Percentiles rank a stretch among this genome's conserved stretches.
Conservation (phyloP, 2,888 invertebrate genomes). For the Metalampra italica region DNA sequence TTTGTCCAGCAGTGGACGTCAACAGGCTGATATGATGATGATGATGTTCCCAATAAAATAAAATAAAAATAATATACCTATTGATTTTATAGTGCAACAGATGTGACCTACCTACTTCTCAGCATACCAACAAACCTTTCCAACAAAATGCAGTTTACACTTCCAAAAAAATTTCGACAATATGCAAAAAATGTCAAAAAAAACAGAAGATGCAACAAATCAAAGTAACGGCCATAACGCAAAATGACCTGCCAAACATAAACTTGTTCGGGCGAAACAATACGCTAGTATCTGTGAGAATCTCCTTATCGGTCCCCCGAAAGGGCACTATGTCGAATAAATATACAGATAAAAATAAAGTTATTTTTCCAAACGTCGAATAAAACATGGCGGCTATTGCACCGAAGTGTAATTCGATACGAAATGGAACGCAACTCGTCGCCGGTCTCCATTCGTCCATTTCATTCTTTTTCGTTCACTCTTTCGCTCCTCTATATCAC, state of each 20-base stretch:
- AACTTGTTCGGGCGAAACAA: conserved; percentile 37
- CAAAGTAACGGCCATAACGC: conserved; percentile 26
- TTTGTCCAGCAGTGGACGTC: too few relatives aligned
- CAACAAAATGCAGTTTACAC: neutral
- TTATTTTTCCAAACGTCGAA: conserved; percentile 68
- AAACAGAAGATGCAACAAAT: conserved; percentile 20
- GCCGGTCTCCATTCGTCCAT: too few relatives aligned
- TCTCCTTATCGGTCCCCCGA: conserved; percentile 53
- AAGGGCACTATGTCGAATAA: conserved; percentile 53
- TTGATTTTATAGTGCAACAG: too few relatives aligned
- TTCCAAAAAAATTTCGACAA: neutral
- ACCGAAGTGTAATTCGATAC: conserved; percentile 28
- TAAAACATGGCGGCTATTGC: conserved; percentile 36
- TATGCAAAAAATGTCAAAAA: neutral
- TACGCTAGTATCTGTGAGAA: conserved; percentile 42
- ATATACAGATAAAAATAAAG: conserved; percentile 70
- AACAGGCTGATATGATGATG: too few relatives aligned
- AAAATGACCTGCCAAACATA: conserved; percentile 44
- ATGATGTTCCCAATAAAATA: too few relatives aligned
- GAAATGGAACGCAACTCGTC: too few relatives aligned
- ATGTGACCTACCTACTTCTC: too few relatives aligned
- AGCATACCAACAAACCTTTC: too few relatives aligned
- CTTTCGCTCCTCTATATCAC: too few relatives aligned
- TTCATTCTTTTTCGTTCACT: too few relatives aligned
- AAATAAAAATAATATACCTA: too few relatives aligned